A percentile compares a stretch with the other conserved stretches of the same genome.
phyloP scores from a whole-genome alignment of 2,797 vertebrate genomes.

The Pantherophis alleghaniensis region DNA sequence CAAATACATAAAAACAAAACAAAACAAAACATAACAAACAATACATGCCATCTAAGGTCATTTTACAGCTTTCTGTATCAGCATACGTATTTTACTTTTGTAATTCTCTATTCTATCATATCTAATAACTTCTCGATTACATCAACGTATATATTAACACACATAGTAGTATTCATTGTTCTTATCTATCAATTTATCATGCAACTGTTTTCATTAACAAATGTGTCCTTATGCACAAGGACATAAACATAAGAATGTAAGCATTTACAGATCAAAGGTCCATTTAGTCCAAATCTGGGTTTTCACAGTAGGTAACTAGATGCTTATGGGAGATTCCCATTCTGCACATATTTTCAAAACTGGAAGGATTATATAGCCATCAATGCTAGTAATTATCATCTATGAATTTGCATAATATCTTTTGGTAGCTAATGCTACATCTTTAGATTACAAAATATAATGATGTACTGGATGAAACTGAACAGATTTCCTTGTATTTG shows the following conservation, averaged over 20 bases:
- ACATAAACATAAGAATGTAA: neutral
- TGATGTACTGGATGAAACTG: neutral
- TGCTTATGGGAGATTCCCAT: neutral
- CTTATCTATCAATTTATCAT: no score
- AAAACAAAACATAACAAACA: no score
- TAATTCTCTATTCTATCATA: no score
- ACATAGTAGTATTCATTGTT: no score
- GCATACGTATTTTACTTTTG: no score
- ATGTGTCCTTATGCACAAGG: neutral
- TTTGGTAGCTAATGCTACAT: neutral
- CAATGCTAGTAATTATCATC: neutral
- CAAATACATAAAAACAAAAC: no score
- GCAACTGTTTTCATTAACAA: neutral
- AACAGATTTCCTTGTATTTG: neutral
- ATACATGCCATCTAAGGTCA: no score
- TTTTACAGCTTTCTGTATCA: no score
- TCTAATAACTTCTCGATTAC: no score
- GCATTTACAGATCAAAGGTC: neutral
- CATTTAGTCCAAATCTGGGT: neutral
- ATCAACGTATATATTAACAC: no score
- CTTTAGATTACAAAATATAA: neutral
- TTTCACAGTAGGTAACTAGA: neutral
- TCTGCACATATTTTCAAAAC: neutral
- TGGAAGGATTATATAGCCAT: neutral
- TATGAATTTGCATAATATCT: neutral